Base-by-base conservation (phyloP, 2,888 invertebrate species). In the Drosophila atroscutellata region DNA sequence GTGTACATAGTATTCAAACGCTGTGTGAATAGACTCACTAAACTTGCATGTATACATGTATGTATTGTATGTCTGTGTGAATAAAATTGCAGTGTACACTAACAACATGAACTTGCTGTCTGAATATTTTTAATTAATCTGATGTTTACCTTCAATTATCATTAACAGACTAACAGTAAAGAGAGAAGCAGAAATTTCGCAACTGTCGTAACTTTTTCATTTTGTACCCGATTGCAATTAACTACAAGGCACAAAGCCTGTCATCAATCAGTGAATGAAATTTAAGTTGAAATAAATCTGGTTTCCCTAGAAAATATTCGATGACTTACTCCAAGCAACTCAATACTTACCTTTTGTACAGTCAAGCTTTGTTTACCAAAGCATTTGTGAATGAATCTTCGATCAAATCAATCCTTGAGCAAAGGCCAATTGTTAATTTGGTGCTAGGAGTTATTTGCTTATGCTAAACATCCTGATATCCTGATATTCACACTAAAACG, bases 31-130 rank as follows among this genome's bases (percentile, higher is more conserved):
- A 32, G 51, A 52, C 26, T 32, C 8, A 36, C 18, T 42, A 18
- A 8, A 55, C 11, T 15, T 42, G 32, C 6, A 18, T 45, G 11
- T 42, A 6, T 6, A 20, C 20, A 20, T 45, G 6, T 42, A 20
- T 20, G 5, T 9, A n/a, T 30, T 20, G 5, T 9, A n/a, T 30
- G 15, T 18, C 3, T 28, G 5, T 52, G 20, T 15, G 9, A 9
- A 20, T 36, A 24, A 28, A 49, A 20, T 26, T 32, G 42, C 64
- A 62, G 62, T n/a, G 11, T 4, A 49, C n/a, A 47, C 52, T 15
- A 37, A 24, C 32, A 42, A 37, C 15, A 32, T 37, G 24, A 4
- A 28, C 20, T 37, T 49, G 51, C 13, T 37, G 37, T 37, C 26
- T 28, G 26, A 37, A 37, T 55, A 37, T 13, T 55, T 37, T n/a